phyloP scores from a whole-genome alignment of 2,797 vertebrate species.

The Nyctibius grandis region DNA sequence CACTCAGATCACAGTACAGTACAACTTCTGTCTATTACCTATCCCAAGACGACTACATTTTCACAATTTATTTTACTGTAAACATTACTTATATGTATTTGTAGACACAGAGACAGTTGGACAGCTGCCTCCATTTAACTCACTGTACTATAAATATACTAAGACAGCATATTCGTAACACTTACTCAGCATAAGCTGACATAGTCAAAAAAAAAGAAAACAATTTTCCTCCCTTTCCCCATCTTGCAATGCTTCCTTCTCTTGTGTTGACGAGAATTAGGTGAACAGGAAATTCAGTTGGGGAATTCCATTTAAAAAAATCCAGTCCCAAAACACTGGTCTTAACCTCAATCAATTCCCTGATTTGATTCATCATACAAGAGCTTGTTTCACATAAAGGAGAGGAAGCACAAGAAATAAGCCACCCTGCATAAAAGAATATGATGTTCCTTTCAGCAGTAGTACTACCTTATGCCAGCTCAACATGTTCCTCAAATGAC shows the following conservation, averaged over 20 bases:
- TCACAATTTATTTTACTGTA: not conserved
- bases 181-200: not conserved
- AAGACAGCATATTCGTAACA: not conserved
- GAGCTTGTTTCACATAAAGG: not conserved
- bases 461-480: not conserved
- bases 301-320: not conserved
- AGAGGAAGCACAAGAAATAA: not conserved
- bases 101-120: not conserved
- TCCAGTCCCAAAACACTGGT: not conserved
- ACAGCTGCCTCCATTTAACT: not conserved
- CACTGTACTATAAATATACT: not conserved
- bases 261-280: not conserved
- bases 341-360: not conserved
- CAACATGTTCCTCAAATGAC: not conserved
- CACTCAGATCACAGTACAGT: not conserved
- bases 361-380: not conserved
- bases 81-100: not conserved
- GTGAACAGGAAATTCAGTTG: not conserved
- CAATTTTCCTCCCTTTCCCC: not conserved
- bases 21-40: not conserved
- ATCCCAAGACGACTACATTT: not conserved
- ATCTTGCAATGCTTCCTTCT: not conserved
- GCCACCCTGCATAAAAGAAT: not conserved
- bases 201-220: not conserved
- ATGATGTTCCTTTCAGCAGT: not conserved